Conservation (phyloP, 2,888 invertebrate genomes). For the Psylliodes chrysocephalus region DNA sequence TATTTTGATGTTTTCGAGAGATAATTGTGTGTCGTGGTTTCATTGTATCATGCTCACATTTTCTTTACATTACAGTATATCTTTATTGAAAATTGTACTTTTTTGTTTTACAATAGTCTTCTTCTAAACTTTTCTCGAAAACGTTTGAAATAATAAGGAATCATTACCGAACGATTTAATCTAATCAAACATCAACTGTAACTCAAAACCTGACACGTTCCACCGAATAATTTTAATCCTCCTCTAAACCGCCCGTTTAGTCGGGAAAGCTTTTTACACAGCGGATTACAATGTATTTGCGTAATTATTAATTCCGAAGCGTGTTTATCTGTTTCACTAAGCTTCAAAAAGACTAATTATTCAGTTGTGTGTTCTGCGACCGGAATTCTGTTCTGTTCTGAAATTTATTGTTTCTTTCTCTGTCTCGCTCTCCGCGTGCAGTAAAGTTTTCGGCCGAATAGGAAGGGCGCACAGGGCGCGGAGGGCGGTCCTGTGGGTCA, state of each 20-base stretch:
- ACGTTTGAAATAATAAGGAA: no score
- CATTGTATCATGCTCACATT: no score
- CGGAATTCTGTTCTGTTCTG: slow-evolving; percentile 19
- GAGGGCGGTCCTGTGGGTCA: neutral
- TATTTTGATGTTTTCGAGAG: no score
- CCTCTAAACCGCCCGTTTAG: neutral
- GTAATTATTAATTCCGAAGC: slow-evolving; percentile 27
- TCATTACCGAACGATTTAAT: no score
- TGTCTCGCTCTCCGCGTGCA: neutral
- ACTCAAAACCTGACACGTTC: slow-evolving; percentile 8
- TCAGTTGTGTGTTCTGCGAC: slow-evolving; percentile 24
- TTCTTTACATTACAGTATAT: no score
- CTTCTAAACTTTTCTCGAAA: no score
- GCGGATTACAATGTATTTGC: slow-evolving; percentile 19
- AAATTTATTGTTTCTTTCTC: slow-evolving; percentile 28
- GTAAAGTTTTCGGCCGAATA: neutral
- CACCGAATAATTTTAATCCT: slow-evolving; percentile 17
- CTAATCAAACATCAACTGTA: neutral
- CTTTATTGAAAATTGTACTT: no score
- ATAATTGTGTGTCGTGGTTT: no score
- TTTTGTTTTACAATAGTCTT: no score
- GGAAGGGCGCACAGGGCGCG: no score
- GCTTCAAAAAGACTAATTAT: slow-evolving; percentile 27
- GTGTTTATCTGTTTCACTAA: slow-evolving; percentile 28
- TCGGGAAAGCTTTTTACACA: slow-evolving; percentile 11